Evolutionary conservation across 2,113 vertebrate species (phyloP), one percentile per base, ranked within the genome.

Genomic region (Centropus bengalensis): DNA sequence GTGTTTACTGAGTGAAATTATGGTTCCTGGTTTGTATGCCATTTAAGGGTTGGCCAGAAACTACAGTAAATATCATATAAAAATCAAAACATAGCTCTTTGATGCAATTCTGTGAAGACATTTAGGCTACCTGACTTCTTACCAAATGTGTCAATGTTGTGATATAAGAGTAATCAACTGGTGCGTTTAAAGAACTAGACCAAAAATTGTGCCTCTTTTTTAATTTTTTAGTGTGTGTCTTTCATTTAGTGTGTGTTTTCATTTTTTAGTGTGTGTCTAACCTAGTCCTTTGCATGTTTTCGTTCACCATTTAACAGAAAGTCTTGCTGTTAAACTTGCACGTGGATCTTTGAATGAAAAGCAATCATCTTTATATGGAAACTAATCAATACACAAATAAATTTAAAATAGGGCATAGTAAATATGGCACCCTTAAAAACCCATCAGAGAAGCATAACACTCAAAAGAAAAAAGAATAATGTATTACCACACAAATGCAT

Each of bases 231-330:
- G 2, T 8, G 8, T 15, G 8, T 89, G 56, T 60, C 51, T 64
- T 30, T n/a, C n/a, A n/a, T 76, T 69, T 14, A 36, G 2, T 8
- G 8, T 15, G 8, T 89, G 56, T 60, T n/a, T n/a, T n/a, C n/a
- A n/a, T n/a, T n/a, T 30, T 76, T 69, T 14, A 36, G 2, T 8
- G 8, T 15, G 8, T 89, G 56, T 60, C 51, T 64, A 82, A 56
- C 5, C 56, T 18, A 3, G 1, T 36, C 14, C 26, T 60, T 69
- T 14, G 5, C 14, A 4, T 0, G 0, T 40, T 76, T 62, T 49
- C 7, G 0, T 1, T 13, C 56, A n/a, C 23, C 8, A 8, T 22
- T 45, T 47, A 8, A 64, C 51, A 51, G 32, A 33, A 38, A 60
- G 11, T 3, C 5, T 68, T 47, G 8, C 32, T 42, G 32, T 47